Conservation (phyloP, 2,113 vertebrate species). For the Corvus hawaiiensis region DNA sequence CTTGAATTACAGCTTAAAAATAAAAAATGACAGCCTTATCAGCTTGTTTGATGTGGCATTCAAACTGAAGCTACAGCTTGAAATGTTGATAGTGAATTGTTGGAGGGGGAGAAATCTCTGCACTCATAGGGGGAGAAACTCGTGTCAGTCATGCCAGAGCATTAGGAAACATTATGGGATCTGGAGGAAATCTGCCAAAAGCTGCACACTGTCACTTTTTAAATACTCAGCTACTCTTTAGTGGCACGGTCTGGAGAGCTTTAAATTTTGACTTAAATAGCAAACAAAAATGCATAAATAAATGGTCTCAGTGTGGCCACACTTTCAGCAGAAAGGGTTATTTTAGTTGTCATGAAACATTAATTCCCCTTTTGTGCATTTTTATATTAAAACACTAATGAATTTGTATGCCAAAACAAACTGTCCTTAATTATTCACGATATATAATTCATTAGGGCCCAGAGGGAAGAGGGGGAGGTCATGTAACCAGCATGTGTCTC, state of each 20-base stretch:
- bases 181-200: background rate
- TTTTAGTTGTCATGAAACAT: constrained; percentile 22
- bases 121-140: background rate
- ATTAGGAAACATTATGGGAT: background rate
- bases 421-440: background rate
- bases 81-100: background rate
- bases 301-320: background rate
- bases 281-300: background rate
- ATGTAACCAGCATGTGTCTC: background rate
- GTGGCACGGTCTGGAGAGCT: background rate
- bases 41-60: background rate
- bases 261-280: background rate
- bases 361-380: constrained; percentile 2
- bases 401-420: constrained; percentile 2
- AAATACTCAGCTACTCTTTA: background rate
- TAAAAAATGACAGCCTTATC: background rate
- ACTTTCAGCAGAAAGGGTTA: background rate
- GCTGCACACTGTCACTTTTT: background rate
- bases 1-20: background rate
- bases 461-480: background rate
- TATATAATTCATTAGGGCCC: constrained; percentile 3
- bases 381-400: constrained; percentile 4
- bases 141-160: background rate
- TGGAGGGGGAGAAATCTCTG: background rate
- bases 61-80: background rate